Percentiles rank a stretch among this genome's conserved stretches.
Conservation (phyloP, 2,797 vertebrate genomes). For the Alfaro cultratus region DNA sequence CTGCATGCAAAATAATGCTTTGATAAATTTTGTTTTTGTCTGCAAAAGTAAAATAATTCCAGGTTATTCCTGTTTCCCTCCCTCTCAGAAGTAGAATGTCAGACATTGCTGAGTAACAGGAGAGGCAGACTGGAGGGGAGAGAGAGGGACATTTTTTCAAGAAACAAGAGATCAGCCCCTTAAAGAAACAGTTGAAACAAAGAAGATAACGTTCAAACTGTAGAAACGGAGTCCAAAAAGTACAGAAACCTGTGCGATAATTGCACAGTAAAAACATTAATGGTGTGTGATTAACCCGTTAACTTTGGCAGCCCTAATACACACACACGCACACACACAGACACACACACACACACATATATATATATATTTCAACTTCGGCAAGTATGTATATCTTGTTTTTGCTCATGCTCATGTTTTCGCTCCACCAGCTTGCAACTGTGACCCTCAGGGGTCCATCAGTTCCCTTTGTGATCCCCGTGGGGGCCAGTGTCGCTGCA, state of each 20-base stretch:
- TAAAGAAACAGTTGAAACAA: background rate
- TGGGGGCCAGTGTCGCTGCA: conserved; percentile 93
- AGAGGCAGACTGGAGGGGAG: too few species aligned
- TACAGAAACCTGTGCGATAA: background rate
- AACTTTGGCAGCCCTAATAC: too few species aligned
- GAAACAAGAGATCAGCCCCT: background rate
- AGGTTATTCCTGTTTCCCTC: background rate
- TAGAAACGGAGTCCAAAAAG: background rate
- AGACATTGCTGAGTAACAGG: too few species aligned
- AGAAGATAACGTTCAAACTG: background rate
- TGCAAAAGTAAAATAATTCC: background rate
- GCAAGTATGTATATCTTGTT: too few species aligned
- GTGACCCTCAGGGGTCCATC: conserved; percentile 91
- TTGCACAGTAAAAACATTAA: background rate
- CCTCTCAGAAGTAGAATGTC: background rate
- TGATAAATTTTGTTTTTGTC: background rate
- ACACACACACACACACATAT: too few species aligned
- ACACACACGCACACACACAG: too few species aligned
- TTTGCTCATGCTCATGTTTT: background rate
- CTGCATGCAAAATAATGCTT: background rate
- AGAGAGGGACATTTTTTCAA: background rate
- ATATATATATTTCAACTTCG: too few species aligned
- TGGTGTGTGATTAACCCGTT: too few species aligned
- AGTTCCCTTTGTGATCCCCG: conserved; percentile 89
- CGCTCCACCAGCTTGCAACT: conserved; percentile 84